Evolutionary conservation across 2,113 vertebrate genomes (phyloP).

Genomic region (Azemiops feae): DNA sequence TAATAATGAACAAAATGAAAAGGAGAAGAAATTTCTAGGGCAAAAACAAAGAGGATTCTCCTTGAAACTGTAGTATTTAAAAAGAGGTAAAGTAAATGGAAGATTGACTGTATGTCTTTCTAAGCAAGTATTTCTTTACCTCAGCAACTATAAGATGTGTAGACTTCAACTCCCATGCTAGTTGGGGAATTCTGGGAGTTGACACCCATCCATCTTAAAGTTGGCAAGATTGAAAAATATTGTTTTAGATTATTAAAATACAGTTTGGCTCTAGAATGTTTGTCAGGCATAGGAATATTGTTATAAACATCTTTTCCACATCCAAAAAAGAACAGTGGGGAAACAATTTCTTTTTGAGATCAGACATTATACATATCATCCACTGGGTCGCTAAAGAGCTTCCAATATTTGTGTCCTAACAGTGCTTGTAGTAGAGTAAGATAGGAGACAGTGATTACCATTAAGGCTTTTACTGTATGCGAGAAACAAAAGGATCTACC

Average conservation of each 20-base stretch:
- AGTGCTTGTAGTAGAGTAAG: neutral
- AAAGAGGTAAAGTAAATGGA: neutral
- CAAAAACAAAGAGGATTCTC: neutral
- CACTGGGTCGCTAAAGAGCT: neutral
- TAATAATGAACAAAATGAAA: neutral
- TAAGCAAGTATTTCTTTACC: neutral
- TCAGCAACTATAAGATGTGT: neutral
- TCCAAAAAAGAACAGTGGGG: neutral
- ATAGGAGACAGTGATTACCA: neutral
- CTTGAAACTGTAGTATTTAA: neutral
- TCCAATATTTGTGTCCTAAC: neutral
- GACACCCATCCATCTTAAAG: neutral
- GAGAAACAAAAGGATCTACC: neutral
- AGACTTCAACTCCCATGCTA: neutral
- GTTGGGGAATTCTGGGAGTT: neutral
- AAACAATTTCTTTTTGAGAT: neutral
- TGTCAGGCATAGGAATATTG: neutral
- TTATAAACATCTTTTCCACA: neutral
- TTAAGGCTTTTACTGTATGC: neutral
- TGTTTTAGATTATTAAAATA: neutral
- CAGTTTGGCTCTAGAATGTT: neutral
- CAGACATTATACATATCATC: neutral
- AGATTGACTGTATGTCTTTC: neutral
- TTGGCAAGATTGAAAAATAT: neutral
- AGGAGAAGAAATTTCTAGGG: neutral